Evolutionary conservation across 2,888 invertebrate genomes (phyloP), one percentile per base, ranked within the genome.

Genomic region (Acrobasis suavella): DNA sequence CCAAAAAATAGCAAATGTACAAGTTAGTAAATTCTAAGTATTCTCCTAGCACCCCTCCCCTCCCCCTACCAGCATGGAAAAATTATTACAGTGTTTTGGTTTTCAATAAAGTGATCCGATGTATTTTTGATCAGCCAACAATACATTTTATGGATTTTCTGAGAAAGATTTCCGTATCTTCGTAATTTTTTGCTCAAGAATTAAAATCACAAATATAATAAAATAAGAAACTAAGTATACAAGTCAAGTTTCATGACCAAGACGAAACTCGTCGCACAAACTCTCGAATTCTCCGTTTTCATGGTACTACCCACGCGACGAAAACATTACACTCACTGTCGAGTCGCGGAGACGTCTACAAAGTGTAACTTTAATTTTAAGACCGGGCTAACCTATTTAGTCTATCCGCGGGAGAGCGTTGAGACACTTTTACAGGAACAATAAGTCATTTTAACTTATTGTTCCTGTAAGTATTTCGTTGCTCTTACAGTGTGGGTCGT

Each of bases 341-440:
- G 51, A 51, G 51, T 22, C 51, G 50, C 38, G 42, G 42, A 22
- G 51, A 60, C 49, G 63, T 63, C 59, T 50, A 50, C 50, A 59
- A 63, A 60, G 59, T 63, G 63, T 60, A 63, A 72, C 67, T 69
- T 67, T 75, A 72, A 77, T 76, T 74, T 72, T 69, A 73, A 74
- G 71, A 39, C 71, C 67, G 67, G 67, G 67, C 74, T 76, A 77
- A 78, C 72, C 68, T 70, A 73, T 72, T 78, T 77, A 78, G 74
- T 68, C 62, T 65, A 52, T 15, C 58, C 59, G 60, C 52, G 58
- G 50, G 59, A 16, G 39, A 56, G 37, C 60, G 60, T 64, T 60
- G 62, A 60, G 60, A 52, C 50, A 58, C 62, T 61, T 63, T 63
- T 46, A 59, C 58, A 64, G n/a, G n/a, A n/a, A 42, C 60, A 52